Percentiles rank a stretch among this genome's conserved stretches.
phyloP scores from a whole-genome alignment of 1,140 invertebrate species.

The Drosophila simulans region DNA sequence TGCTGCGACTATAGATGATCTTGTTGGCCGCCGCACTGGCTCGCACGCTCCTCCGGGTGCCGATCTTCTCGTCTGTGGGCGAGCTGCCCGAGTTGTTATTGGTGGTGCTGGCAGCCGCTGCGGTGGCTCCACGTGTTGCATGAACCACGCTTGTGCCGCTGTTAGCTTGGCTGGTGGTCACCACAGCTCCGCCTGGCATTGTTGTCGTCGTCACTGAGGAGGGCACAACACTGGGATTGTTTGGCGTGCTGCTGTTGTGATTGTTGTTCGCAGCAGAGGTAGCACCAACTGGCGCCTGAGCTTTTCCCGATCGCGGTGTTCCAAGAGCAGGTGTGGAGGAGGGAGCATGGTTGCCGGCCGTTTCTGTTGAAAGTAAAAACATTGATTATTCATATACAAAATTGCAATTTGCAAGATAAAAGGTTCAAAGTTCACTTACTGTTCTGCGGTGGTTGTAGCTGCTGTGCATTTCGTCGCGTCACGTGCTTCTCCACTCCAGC shows the following conservation, averaged over 20 bases:
- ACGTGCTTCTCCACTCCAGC: constrained; percentile 62
- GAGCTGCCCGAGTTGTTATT: constrained; percentile 60
- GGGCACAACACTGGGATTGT: constrained; percentile 30
- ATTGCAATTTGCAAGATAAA: not conserved
- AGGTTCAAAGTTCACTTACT: constrained; percentile 48
- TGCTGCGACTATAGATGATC: constrained; percentile 74
- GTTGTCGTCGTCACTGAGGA: constrained; percentile 23
- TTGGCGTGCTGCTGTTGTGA: constrained; percentile 34
- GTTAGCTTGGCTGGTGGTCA: constrained; percentile 26
- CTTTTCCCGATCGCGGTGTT: constrained; percentile 40
- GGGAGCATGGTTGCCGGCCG: constrained; percentile 22
- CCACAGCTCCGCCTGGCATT: constrained; percentile 32
- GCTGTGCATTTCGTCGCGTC: constrained; percentile 70
- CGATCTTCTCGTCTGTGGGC: constrained; percentile 82
- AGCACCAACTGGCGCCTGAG: constrained; percentile 30
- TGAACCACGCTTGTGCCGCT: constrained; percentile 52
- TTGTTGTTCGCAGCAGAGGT: constrained; percentile 20
- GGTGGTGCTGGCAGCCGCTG: constrained; percentile 56
- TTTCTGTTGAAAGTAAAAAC: constrained; percentile 31
- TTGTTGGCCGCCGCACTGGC: constrained; percentile 82
- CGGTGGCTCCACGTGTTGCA: constrained; percentile 71
- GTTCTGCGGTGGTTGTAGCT: constrained; percentile 53
- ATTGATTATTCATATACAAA: not conserved
- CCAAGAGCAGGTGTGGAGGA: constrained; percentile 17
- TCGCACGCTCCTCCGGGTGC: constrained; percentile 72